phyloP scores from a whole-genome alignment of 1,140 invertebrate genomes.

The Eueides isabella region DNA sequence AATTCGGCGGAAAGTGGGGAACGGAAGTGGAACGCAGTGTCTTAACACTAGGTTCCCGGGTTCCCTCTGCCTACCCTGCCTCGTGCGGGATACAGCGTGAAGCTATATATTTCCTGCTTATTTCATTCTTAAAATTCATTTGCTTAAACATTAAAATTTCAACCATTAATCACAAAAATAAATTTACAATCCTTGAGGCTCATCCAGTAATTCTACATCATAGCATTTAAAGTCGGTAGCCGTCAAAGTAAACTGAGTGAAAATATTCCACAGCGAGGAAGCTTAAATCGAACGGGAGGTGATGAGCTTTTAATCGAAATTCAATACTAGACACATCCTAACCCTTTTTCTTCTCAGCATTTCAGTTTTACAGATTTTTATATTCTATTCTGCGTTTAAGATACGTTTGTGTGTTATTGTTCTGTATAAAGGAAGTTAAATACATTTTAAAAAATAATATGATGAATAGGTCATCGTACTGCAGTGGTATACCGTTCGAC shows the following conservation, averaged over 20 bases:
- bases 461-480: too few species aligned
- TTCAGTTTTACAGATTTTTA: slow-evolving; percentile 19
- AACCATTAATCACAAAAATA: too few species aligned
- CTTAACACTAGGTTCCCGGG: too few species aligned
- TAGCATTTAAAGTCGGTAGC: slow-evolving; percentile 35
- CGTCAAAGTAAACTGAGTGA: slow-evolving; percentile 58
- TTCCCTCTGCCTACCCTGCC: too few species aligned
- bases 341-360: slow-evolving; percentile 33
- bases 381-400: slow-evolving; percentile 20
- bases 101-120: too few species aligned
- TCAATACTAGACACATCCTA: slow-evolving; percentile 41
- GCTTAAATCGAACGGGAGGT: slow-evolving; percentile 38
- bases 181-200: background rate
- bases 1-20: too few species aligned
- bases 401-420: background rate
- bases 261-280: slow-evolving; percentile 50
- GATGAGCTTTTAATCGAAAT: slow-evolving; percentile 44
- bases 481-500: too few species aligned
- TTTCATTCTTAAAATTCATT: too few species aligned
- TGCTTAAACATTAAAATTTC: too few species aligned
- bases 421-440: background rate
- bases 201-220: slow-evolving; percentile 19
- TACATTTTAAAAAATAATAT: background rate
- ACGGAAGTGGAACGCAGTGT: too few species aligned
- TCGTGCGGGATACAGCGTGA: too few species aligned